Evolutionary conservation across 2,888 invertebrate genomes (phyloP), one percentile per base, ranked within the genome.

Genomic region (Trissoscelio sp.): DNA sequence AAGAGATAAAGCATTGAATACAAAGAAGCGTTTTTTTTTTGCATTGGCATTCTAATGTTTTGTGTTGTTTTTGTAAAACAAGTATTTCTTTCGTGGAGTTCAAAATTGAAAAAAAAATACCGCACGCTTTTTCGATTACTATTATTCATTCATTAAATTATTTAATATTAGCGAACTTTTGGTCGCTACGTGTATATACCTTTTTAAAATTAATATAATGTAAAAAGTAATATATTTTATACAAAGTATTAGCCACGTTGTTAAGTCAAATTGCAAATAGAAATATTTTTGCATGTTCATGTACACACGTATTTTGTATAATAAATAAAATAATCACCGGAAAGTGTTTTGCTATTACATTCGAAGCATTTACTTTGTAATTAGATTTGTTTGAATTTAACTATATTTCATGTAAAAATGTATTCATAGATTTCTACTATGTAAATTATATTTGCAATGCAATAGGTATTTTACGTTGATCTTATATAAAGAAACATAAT

Each of bases 261-360:
- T 73, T 64, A 64, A 69, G 46, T 73, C n/a, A 55, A 46, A 55
- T 11, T 73, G 31, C 44, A 55, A 34, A 62, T 44, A 46, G 22
- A 55, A 22, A 62, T 73, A 73, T 62, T 73, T 72, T 62, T 73
- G 20, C 60, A 53, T 60, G 28, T 51, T 51, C 12, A 53, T 73
- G 42, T 73, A 73, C 39, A 62, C 62, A 31, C 62, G 62, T 62
- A 73, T 73, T 62, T 72, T 72, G 72, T 73, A 73, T 64, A 64
- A 55, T 73, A 55, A 73, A 73, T 46, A 64, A 64, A 48, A 24
- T 16, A 37, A 44, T 73, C 67, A 44, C 46, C 46, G 31, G 31
- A 46, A 62, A 44, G 39, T 31, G 31, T 46, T 62, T 39, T 46
- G 31, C 46, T 64, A 14, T 37, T 34, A 22, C 39, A 16, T 22